Evolutionary conservation across 2,888 invertebrate species (phyloP), one percentile per base, ranked within the genome.

Genomic region (Mechanitis messenoides): DNA sequence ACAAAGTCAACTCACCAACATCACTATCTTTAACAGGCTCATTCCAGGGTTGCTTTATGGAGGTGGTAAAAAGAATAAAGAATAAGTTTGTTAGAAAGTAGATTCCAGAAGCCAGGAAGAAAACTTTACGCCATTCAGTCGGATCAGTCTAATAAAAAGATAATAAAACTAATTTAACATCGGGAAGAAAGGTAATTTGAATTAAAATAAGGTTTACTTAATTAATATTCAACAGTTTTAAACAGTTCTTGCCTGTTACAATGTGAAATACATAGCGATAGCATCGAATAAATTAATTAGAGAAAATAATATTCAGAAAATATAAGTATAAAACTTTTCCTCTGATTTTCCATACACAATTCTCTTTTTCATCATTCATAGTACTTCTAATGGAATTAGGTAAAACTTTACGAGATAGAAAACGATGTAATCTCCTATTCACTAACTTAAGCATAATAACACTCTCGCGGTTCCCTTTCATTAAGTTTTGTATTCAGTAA

Each of bases 11-110:
- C 74, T 62, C 65, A 84, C 84, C 83, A 59, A 78, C 60, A 53
- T 81, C 79, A 4, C 58, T 67, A 12, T 66, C 62, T 5, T 75
- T 70, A 28, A 63, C 47, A 33, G 91, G 91, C 68, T 93, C 92
- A 69, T 95, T 95, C 96, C 96, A 96, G 7, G 91, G 78, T 74
- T 96, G 96, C 33, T 92, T 87, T 60, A 92, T 91, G 2, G 93
- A 94, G 11, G 93, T 92, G 35, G 93, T 93, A 74, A 94, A 95
- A 11, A 94, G 75, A 2, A 95, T 74, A 77, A 94, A 96, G 71
- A 94, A 89, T 6, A 93, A 80, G 75, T 94, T 94, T 35, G 94
- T 93, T 53, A 93, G 79, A 62, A 94, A 89, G 74, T 95, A 95
- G 53, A 95, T 86, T 20, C 87, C 92, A 1, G 94, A 92, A 0